Base-by-base conservation (phyloP, 1,140 invertebrate species). In the Cydia fagiglandana region DNA sequence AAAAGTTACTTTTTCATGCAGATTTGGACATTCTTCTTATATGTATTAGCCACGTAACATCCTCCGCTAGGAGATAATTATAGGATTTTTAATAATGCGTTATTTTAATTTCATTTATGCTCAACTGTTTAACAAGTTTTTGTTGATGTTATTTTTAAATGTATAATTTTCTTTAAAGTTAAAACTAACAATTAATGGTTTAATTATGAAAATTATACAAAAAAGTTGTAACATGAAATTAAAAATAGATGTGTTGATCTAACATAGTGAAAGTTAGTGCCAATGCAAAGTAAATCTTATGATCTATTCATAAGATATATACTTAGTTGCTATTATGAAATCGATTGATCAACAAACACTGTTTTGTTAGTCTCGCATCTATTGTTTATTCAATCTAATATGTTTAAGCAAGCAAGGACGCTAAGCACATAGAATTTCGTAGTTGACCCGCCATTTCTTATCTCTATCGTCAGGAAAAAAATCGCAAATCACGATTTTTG, bases 31-130 rank as follows among this genome's bases (percentile, higher is more conserved):
- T 70, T 70, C 34, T 70, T 45, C 38, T 70, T 70, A 13, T 73
- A 83, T 85, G 79, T 83, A 84, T 87, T 88, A 87, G 87, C 88
- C 87, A 91, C 89, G 76, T 87, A 86, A 84, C 84, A 86, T 86
- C 85, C 87, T 87, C 84, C 78, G 75, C 78, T 83, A 81, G 76
- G 76, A 76, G 75, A 80, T 76, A 70, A 70, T 70, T 20, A 70
- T 70, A 70, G 66, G 66, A 17, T 28, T 41, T 30, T 70, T 41
- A 17, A n/a, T 41, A 17, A n/a, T 20, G 15, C 50, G 50, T 24
- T 70, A 45, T 38, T 68, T 17, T 70, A 70, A 70, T 70, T 38
- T 70, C 7, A 70, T 70, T 70, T 70, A 70, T 70, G 66, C 66
- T 70, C 66, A 70, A 70, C 66, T 70, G 66, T 70, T 70, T 70